phyloP scores from a whole-genome alignment of 2,888 invertebrate genomes.

The Drosophila parthenogenetica region DNA sequence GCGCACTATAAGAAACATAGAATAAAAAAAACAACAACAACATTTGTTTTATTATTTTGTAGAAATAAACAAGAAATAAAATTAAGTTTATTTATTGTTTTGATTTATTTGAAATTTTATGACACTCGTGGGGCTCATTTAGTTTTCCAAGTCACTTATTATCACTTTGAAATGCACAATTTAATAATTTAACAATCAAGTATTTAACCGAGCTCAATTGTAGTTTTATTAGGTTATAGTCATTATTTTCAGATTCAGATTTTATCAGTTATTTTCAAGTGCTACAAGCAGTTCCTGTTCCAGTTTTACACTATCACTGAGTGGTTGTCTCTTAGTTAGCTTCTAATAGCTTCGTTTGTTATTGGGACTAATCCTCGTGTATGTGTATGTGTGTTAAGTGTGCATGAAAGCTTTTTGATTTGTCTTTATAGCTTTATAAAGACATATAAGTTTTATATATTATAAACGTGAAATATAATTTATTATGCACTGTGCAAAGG shows the following conservation, averaged over 20 bases:
- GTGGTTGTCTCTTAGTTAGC: too few relatives aligned
- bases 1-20: constrained; percentile 43
- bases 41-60: constrained; percentile 11
- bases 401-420: background rate
- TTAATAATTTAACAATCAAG: constrained; percentile 33
- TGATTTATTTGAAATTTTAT: constrained; percentile 47
- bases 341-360: background rate
- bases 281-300: constrained; percentile 1
- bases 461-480: constrained; percentile 12
- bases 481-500: background rate
- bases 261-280: constrained; percentile 2
- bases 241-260: constrained; percentile 4
- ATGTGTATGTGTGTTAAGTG: background rate
- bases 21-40: background rate
- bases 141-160: constrained; percentile 26
- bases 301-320: constrained; percentile 5
- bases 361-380: too few relatives aligned
- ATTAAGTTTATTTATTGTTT: constrained; percentile 15
- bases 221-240: constrained; percentile 26
- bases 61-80: background rate
- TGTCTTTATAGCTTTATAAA: background rate
- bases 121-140: constrained; percentile 20
- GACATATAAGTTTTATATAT: background rate
- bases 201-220: constrained; percentile 31
- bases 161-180: constrained; percentile 35